phyloP scores from a whole-genome alignment of 1,140 invertebrate genomes.

The Anoplophora glabripennis region DNA sequence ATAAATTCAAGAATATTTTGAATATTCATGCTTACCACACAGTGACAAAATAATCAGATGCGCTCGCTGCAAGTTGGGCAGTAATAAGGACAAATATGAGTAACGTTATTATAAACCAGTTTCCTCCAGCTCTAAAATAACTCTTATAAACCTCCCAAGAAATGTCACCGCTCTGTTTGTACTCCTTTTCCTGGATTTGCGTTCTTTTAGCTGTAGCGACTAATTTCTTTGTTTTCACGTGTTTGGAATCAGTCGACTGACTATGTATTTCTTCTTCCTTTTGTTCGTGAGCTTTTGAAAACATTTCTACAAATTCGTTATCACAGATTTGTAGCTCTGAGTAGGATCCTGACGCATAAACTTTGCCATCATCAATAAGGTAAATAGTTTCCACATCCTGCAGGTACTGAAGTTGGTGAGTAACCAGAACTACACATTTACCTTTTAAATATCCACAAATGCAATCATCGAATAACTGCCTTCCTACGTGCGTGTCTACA shows the following conservation, averaged over 20 bases:
- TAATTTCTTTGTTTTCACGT: not conserved
- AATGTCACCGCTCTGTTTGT: constrained; percentile 54
- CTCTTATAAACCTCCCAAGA: constrained; percentile 57
- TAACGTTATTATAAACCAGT: constrained; percentile 38
- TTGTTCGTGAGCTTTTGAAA: constrained; percentile 36
- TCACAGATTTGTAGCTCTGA: constrained; percentile 59
- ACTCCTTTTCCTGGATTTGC: constrained; percentile 24
- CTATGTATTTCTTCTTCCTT: constrained; percentile 5
- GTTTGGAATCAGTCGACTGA: constrained; percentile 13
- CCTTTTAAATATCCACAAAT: constrained; percentile 64
- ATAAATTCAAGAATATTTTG: not conserved
- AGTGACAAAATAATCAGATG: constrained; percentile 52
- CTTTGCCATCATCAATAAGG: constrained; percentile 59
- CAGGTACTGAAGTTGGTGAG: constrained; percentile 85
- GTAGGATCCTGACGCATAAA: constrained; percentile 60
- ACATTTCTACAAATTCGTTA: constrained; percentile 61
- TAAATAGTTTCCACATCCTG: constrained; percentile 69
- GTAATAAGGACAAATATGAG: constrained; percentile 14
- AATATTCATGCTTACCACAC: constrained; percentile 56
- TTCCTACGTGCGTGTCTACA: constrained; percentile 69
- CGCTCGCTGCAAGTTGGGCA: constrained; percentile 13
- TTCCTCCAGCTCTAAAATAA: constrained; percentile 61
- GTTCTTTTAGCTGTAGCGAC: not conserved
- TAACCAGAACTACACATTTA: constrained; percentile 76
- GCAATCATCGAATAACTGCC: constrained; percentile 67